Evolutionary conservation across 2,113 vertebrate species (phyloP), one percentile per base, ranked within the genome.

Genomic region (Sander lucioperca): DNA sequence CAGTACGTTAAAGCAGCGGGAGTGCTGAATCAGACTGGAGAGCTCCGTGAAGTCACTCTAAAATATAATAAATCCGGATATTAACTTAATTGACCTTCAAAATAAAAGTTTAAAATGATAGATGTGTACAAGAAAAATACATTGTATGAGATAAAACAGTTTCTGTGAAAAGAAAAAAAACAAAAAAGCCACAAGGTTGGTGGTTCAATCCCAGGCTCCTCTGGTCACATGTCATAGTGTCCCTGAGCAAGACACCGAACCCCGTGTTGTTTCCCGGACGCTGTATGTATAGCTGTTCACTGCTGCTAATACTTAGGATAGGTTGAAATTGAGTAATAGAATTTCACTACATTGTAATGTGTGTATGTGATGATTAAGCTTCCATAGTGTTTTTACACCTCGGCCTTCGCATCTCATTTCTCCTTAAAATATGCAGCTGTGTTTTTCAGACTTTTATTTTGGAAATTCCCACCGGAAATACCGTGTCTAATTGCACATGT

Each of bases 381-480:
- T 33, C 33, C 33, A 2, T 33, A 6, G 33, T 6, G 33, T 33
- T 33, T 33, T 33, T 33, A 33, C 33, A 33, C 33, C 7, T 33
- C 30, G 30, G 30, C 1, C 30, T 33, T 33, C 30, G 5, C 30
- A 33, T 33, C 30, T 33, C 30, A 5, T 33, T 33, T 33, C 30
- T 33, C 30, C 30, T 33, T 33, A 9, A 14, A 47, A n/a, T 48
- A 0, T 13, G 21, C 23, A 27, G 21, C 6, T 3, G 3, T 15
- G 10, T 0, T 10, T 6, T 2, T 6, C 9, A 39, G 11, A 14
- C 57, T 6, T 83, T 88, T 83, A 89, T 43, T 89, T 56, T 89
- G 82, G 68, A 88, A 74, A 2, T 0, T 0, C 1, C 0, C 0
- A n/a, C n/a, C 78, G 84, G 88, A 89, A 59, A 30, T 33, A 4